phyloP scores from a whole-genome alignment of 2,888 invertebrate species.

The Xestia c-nigrum region DNA sequence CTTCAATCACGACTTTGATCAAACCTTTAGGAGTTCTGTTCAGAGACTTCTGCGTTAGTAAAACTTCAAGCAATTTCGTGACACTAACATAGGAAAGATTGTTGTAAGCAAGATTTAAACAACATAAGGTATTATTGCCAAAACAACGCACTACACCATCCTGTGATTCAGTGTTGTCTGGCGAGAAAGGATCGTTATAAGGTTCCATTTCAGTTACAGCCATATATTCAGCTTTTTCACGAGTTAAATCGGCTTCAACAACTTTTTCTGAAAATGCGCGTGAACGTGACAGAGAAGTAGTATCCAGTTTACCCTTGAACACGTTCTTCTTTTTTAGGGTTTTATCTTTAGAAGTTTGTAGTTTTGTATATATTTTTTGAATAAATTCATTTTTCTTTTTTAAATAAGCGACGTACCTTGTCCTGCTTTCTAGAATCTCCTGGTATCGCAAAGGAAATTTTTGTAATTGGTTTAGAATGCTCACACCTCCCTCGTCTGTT shows the following conservation, averaged over 20 bases:
- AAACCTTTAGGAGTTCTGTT: constrained; percentile 76
- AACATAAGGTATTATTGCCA: constrained; percentile 77
- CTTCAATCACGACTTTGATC: constrained; percentile 77
- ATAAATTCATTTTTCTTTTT: background rate
- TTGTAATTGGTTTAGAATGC: constrained; percentile 65
- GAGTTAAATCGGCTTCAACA: background rate
- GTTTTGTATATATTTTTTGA: background rate
- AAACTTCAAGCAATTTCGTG: constrained; percentile 70
- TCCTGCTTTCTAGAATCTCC: background rate
- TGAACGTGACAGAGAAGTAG: background rate
- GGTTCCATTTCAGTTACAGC: constrained; percentile 67
- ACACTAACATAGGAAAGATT: constrained; percentile 72
- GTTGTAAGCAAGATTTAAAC: constrained; percentile 80
- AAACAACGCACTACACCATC: constrained; percentile 68
- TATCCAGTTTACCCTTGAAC: background rate
- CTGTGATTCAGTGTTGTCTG: constrained; percentile 61
- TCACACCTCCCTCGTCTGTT: constrained; percentile 73
- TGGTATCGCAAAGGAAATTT: constrained; percentile 55
- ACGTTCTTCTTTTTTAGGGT: background rate
- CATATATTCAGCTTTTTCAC: constrained; percentile 71
- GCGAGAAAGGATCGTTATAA: constrained; percentile 72
- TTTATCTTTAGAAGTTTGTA: background rate
- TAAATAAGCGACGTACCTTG: constrained; percentile 4
- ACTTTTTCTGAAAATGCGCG: background rate
- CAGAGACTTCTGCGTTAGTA: constrained; percentile 72